A percentile compares a stretch with the other conserved stretches of the same genome.
Conservation (phyloP, 2,113 vertebrate genomes). For the Pseudorasbora parva region DNA sequence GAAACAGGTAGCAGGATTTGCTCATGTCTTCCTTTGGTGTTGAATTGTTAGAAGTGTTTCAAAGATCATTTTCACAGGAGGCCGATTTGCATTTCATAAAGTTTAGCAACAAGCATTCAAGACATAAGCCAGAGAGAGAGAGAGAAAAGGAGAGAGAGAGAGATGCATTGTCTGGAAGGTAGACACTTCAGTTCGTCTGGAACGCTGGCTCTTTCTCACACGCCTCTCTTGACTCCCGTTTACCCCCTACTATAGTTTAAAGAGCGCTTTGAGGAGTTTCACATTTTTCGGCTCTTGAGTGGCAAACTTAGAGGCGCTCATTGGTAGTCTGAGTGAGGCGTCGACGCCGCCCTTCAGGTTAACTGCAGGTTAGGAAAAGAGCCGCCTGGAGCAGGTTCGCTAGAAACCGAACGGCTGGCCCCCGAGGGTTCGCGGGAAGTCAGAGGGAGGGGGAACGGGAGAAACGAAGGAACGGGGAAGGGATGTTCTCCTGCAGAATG, state of each 20-base stretch:
- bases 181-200: slow-evolving; percentile 46
- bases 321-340: slow-evolving; percentile 46
- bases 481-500: slow-evolving; percentile 30
- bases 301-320: slow-evolving; percentile 33
- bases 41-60: slow-evolving; percentile 32
- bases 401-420: slow-evolving; percentile 41
- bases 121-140: slow-evolving; percentile 20
- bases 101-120: slow-evolving; percentile 51
- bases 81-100: slow-evolving; percentile 59
- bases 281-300: slow-evolving; percentile 26
- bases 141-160: background rate
- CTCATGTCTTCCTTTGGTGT: slow-evolving; percentile 45
- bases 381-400: slow-evolving; percentile 51
- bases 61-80: slow-evolving; percentile 55
- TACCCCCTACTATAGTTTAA: slow-evolving; percentile 46
- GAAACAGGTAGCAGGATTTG: slow-evolving; percentile 40
- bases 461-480: background rate
- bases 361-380: slow-evolving; percentile 52
- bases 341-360: slow-evolving; percentile 51
- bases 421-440: slow-evolving; percentile 36
- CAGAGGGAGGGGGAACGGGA: slow-evolving; percentile 14
- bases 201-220: slow-evolving; percentile 13
- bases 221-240: background rate
- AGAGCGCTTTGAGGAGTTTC: slow-evolving; percentile 60
- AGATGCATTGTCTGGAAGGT: slow-evolving; percentile 39